Evolutionary conservation across 2,113 vertebrate genomes (phyloP), one percentile per base, ranked within the genome.

Genomic region (Trochalopteron elliotii): DNA sequence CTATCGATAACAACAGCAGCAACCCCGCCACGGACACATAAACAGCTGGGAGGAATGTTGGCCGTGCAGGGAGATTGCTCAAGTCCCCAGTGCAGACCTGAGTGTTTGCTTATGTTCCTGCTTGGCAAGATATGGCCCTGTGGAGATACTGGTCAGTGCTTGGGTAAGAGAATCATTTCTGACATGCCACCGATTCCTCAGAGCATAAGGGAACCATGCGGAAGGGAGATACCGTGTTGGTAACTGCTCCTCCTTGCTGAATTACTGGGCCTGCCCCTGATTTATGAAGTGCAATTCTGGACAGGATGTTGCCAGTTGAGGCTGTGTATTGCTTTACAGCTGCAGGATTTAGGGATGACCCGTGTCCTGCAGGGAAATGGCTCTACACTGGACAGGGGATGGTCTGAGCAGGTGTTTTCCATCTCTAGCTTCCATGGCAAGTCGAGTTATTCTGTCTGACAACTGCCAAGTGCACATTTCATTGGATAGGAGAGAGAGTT

Each of bases 11-110:
- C 59, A 84, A 16, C 72, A 86, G 70, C 70, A 70, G 23, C 2
- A 16, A 78, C 56, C 96, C 90, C 35, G 33, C 4, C 52, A 70
- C 2, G 28, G 92, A 95, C 63, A 33, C 37, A 8, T 69, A 94
- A 96, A 94, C 85, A 96, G 97, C 89, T 33, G 81, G 63, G 78
- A 95, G 93, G 85, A 96, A 97, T 96, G 87, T 87, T 96, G 92
- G 87, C 95, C 3, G 0, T 3, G 12, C 87, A 77, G 55, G 93
- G 83, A 0, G 67, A 91, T 96, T 97, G 89, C 96, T 97, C 79
- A 97, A 97, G 83, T 53, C 68, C 86, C 52, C 74, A 88, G 87
- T 42, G 90, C 91, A 84, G 83, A 94, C 84, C 94, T 94, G 69
- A 97, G 92, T 95, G 81, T 97, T 93, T 92, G 87, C 92, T 96